These are phyloP conservation scores for Climacteris rufus DNA, from an alignment of 2,113 vertebrate genomes.

Conservation along the genomic window DNA sequence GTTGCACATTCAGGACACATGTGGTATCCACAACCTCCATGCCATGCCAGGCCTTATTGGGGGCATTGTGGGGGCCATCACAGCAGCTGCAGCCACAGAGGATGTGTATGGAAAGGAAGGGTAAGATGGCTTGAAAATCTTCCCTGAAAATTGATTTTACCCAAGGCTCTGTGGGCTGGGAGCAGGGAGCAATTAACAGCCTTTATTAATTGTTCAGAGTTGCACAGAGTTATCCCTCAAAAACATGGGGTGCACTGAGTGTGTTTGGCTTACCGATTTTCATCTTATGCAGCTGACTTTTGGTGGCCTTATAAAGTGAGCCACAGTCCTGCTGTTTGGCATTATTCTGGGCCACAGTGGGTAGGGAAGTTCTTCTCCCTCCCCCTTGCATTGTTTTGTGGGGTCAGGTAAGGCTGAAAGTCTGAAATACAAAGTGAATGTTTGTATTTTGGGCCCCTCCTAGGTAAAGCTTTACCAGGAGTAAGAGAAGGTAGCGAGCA, in stretches of 20 bases:
- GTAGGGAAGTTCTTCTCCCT: background rate
- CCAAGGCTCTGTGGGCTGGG: background rate
- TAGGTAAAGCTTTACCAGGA: background rate
- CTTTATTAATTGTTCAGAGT: background rate
- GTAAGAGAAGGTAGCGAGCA: background rate
- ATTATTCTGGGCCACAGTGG: background rate
- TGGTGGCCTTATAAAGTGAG: background rate
- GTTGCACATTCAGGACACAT: slow-evolving; percentile 90
- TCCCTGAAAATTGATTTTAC: background rate
- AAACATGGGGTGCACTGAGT: background rate
- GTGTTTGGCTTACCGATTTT: background rate
- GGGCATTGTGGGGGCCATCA: slow-evolving; percentile 86
- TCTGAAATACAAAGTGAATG: background rate
- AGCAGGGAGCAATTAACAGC: background rate
- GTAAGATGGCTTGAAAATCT: slow-evolving; percentile 64
- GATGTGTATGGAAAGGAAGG: slow-evolving; percentile 78
- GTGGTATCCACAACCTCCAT: slow-evolving; percentile 93
- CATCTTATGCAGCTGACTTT: background rate
- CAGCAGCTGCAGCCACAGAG: slow-evolving; percentile 76
- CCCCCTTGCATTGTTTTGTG: background rate
- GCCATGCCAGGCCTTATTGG: slow-evolving; percentile 90
- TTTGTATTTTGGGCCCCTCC: background rate
- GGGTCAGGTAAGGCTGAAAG: background rate
- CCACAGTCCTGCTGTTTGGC: background rate
- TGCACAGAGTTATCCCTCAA: background rate